A percentile compares a stretch with the other conserved stretches of the same genome.
Evolutionary conservation across 2,888 invertebrate species (phyloP).

Genomic region (Exephanes ischioxanthus): DNA sequence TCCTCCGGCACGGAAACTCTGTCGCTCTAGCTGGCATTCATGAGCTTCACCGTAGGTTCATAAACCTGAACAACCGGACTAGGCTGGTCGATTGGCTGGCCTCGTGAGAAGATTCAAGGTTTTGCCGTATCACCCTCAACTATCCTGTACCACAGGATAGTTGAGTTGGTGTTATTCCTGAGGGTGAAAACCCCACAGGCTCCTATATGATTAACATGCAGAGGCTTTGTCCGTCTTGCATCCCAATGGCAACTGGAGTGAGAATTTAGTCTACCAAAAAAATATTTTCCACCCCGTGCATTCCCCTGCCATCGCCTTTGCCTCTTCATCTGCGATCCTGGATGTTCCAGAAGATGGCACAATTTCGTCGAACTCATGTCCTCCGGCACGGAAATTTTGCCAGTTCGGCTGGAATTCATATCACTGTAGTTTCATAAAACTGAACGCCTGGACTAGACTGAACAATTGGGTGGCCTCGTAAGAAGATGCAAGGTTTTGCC

Average conservation of each 20-base stretch:
- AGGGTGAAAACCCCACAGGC: background rate
- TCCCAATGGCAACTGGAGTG: background rate
- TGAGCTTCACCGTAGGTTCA: too few species aligned
- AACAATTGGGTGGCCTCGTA: background rate
- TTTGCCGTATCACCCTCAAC: too few species aligned
- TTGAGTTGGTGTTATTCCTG: background rate
- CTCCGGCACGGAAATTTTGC: background rate
- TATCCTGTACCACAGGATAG: too few species aligned
- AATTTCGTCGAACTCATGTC: background rate
- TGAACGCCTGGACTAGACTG: background rate
- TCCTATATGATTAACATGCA: conserved; percentile 78
- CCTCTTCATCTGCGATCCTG: too few species aligned
- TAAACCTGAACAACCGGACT: too few species aligned
- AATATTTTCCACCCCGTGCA: background rate
- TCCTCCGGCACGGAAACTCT: too few species aligned
- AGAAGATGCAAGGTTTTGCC: background rate
- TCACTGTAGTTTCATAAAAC: background rate
- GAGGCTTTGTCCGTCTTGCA: background rate
- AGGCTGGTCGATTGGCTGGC: too few species aligned
- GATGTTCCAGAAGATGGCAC: background rate
- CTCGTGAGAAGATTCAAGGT: too few species aligned
- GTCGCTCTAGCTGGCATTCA: too few species aligned
- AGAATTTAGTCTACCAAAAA: background rate
- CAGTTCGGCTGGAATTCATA: background rate
- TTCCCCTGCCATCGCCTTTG: background rate